Evolutionary conservation across 2,888 invertebrate species (phyloP).

Genomic region (Azorinus chamasolen): DNA sequence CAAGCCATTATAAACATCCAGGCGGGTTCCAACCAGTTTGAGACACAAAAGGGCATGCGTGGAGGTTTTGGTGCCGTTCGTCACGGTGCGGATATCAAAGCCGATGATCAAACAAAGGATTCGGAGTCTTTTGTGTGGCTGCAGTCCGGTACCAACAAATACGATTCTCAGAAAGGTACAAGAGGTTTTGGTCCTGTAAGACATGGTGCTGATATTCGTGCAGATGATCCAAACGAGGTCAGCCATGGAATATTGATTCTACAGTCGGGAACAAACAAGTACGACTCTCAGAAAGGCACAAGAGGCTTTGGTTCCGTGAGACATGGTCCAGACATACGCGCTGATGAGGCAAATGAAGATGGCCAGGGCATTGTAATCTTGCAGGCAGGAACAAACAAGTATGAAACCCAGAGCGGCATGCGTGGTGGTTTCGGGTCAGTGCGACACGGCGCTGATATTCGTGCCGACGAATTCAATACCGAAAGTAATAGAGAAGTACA

Average conservation of each 20-base stretch:
- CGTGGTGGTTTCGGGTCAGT: slow-evolving; percentile 76
- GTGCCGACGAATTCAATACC: slow-evolving; percentile 79
- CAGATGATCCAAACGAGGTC: slow-evolving; percentile 80
- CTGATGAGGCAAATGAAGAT: slow-evolving; percentile 79
- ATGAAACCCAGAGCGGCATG: slow-evolving; percentile 84
- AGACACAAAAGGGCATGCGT: slow-evolving; percentile 77
- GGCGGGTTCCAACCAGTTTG: slow-evolving; percentile 78
- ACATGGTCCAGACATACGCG: slow-evolving; percentile 84
- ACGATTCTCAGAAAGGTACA: slow-evolving; percentile 79
- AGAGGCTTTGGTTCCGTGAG: slow-evolving; percentile 76
- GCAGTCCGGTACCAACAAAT: slow-evolving; percentile 80
- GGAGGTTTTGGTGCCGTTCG: slow-evolving; percentile 80
- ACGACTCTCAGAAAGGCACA: slow-evolving; percentile 84
- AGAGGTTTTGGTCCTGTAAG: slow-evolving; percentile 78
- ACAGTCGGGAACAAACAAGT: slow-evolving; percentile 85
- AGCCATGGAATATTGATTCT: slow-evolving; percentile 81
- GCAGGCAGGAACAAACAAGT: slow-evolving; percentile 85
- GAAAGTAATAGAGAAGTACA: slow-evolving; percentile 81
- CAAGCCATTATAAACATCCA: slow-evolving; percentile 79
- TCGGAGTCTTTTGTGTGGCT: slow-evolving; percentile 76
- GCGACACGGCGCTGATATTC: slow-evolving; percentile 84
- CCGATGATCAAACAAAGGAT: slow-evolving; percentile 70
- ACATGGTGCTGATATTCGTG: slow-evolving; percentile 84
- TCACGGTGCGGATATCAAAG: slow-evolving; percentile 81
- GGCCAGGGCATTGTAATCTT: slow-evolving; percentile 81